Percentiles rank a stretch among this genome's conserved stretches.
Conservation (phyloP, 2,797 vertebrate species). For the Clarias platycephalus region DNA sequence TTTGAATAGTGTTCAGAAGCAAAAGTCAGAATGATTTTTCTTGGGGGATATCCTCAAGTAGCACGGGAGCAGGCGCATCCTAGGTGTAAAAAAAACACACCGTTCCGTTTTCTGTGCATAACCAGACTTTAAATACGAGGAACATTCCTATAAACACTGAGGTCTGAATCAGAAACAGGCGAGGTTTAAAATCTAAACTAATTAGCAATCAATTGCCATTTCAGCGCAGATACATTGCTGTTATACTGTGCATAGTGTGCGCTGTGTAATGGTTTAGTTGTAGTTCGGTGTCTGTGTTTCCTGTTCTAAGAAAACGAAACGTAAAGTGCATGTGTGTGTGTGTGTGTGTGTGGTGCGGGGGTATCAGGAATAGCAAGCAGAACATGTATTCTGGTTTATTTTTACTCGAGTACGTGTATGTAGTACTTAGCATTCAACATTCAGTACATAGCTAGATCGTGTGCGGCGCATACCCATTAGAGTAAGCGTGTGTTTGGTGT, state of each 20-base stretch:
- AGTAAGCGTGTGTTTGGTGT: conserved; percentile 10
- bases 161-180: not conserved
- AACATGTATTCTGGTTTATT: conserved; percentile 16
- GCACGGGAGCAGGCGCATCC: not conserved
- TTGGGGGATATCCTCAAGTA: not conserved
- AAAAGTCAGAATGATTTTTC: not conserved
- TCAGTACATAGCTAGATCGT: conserved; percentile 40
- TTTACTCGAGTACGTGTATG: conserved; percentile 10
- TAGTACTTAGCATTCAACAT: conserved; percentile 6
- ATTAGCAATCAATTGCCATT: not conserved
- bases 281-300: not conserved
- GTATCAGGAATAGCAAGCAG: conserved; percentile 1
- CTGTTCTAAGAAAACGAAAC: too few species aligned
- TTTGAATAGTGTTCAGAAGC: too few species aligned
- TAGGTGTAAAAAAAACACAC: not conserved
- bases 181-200: not conserved
- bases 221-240: too few species aligned
- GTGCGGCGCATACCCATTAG: not conserved
- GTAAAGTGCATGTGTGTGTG: not conserved
- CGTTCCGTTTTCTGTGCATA: not conserved
- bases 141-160: not conserved
- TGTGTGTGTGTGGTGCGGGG: too few species aligned
- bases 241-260: too few species aligned
- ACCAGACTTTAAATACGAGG: not conserved
- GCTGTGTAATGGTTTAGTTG: not conserved